Conservation (phyloP, 2,113 vertebrate genomes). For the Nyctibius bracteatus region DNA sequence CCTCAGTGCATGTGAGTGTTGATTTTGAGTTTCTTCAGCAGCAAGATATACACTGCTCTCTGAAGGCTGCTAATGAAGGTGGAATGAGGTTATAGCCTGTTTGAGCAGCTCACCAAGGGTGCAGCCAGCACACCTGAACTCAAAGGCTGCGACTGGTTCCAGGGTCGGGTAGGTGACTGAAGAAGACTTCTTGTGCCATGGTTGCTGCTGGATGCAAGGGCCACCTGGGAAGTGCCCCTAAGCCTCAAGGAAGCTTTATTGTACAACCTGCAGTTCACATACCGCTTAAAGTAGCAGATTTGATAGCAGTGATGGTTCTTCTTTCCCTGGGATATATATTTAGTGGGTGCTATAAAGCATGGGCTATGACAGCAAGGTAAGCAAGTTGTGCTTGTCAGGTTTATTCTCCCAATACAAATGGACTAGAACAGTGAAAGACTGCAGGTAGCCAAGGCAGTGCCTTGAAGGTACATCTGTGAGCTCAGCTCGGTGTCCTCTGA, state of each 20-base stretch:
- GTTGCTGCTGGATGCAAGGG: not conserved
- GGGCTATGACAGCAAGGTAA: not conserved
- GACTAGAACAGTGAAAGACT: not conserved
- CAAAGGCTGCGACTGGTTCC: not conserved
- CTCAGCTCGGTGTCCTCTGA: not conserved
- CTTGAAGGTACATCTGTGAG: not conserved
- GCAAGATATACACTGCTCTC: not conserved
- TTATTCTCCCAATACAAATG: not conserved
- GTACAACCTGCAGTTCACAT: not conserved
- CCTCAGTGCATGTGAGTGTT: accelerated
- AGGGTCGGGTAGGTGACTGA: not conserved
- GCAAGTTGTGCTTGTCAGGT: not conserved
- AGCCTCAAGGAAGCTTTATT: not conserved
- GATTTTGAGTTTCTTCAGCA: not conserved
- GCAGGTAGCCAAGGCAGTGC: not conserved
- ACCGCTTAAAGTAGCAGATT: not conserved
- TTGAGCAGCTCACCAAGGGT: not conserved
- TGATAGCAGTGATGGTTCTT: not conserved
- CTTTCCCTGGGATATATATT: not conserved
- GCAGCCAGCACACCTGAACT: not conserved
- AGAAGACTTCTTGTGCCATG: not conserved
- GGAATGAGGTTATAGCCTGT: not conserved
- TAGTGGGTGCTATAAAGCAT: not conserved
- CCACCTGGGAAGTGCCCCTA: not conserved
- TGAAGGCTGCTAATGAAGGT: not conserved